Evolutionary conservation across 2,797 vertebrate genomes (phyloP), one percentile per base, ranked within the genome.

Genomic region (Pipistrellus kuhlii): DNA sequence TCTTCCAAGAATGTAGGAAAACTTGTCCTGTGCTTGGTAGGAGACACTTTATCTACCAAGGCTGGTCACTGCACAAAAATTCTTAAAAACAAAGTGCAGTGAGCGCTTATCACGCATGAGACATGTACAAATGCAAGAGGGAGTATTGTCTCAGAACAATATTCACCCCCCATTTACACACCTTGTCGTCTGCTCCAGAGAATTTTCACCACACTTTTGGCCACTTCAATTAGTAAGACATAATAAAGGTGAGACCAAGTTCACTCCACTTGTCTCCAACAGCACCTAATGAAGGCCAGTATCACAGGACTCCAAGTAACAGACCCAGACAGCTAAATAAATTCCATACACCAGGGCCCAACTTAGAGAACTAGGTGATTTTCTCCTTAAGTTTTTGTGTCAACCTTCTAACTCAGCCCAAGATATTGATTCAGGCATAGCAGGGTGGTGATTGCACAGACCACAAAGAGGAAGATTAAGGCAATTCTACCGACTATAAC

Each of bases 381-480:
- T 91, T 85, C 72, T 84, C 59, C 51, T 57, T 87, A 72, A 44
- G n/a, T 68, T 76, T 86, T 82, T 93, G 23, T 62, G 20, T 66
- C 76, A 35, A 77, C 27, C 41, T 68, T 96, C 85, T 57, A 72
- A 68, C 27, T 66, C 85, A 44, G 44, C 75, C 75, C 35, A 84
- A 92, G 62, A 91, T 75, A 91, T 32, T 69, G 69, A 83, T 51
- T 38, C 38, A 86, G 11, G 69, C 35, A 51, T 3, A 91, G 59
- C 30, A 93, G 13, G 23, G 46, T 23, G 27, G 46, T 20, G 35
- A 72, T 38, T 66, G 2, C 48, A 57, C 38, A 46, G 57, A 95
- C 69, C 25, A n/a, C 17, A 55, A 38, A 20, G 46, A 66, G n/a
- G 44, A 87, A 44, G 17, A 44, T 23, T 17, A 85, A 88, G 48